Base-by-base conservation (phyloP, 2,113 vertebrate species). In the Phyllopteryx taeniolatus region DNA sequence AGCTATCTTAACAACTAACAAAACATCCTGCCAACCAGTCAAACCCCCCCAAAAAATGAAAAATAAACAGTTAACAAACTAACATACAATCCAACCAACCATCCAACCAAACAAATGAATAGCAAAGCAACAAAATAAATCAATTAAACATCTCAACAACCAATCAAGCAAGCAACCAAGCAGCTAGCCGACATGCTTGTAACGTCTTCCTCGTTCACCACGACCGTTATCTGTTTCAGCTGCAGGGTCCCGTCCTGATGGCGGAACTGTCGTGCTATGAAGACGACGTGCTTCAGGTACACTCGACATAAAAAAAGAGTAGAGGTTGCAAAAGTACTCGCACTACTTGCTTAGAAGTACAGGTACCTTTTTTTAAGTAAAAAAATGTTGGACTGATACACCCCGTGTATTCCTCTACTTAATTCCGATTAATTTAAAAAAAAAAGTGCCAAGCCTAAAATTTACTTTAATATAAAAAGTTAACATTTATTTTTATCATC, bases 211-310 rank as follows among this genome's bases (percentile, higher is more conserved):
- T 17, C 1, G 14, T 20, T 15, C 8, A 42, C 7, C 9, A 39
- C 8, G n/a, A 4, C 8, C 39, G 17, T 46, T 4, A 12, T 66
- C 0, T 77, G n/a, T 70, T 33, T 75, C 70, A 94, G 93, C 60
- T 69, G 3, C 79, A 88, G 8, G 92, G 91, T 44, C 82, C 90
- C 0, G 27, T 93, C 62, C 73, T 94, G 20, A 81, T 85, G 70
- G 91, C 91, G 4, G 81, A 85, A 39, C 60, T 94, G 67, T 79
- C 71, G 2, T 94, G 92, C 79, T 82, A 88, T 68, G 87, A 90
- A 72, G 87, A 90, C 5, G 81, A 90, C 42, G 70, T 67, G 31
- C 74, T 91, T 73, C 88, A 91, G 88, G 93, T 94, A 80, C 7
- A 68, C 19, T 31, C 4, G 49, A 0, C 31, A 35, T 61, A 2